Base-by-base conservation (phyloP, 1,140 invertebrate species). In the Drosophila nigromelanica region DNA sequence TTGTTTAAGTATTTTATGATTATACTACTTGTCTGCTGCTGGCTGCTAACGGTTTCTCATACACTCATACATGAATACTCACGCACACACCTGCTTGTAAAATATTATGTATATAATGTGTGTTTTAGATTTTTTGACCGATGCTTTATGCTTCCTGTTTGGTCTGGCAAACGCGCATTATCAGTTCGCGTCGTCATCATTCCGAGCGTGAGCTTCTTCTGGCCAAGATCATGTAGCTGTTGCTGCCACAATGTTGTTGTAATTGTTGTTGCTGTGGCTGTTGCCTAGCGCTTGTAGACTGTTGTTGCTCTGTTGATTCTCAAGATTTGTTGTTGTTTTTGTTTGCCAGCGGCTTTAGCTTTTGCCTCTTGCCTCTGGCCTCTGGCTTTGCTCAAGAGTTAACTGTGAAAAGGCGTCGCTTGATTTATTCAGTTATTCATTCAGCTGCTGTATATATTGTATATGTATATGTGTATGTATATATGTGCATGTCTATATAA, bases 1-100 rank as follows among this genome's bases (percentile, higher is more conserved):
- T 85, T 77, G 75, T 80, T 78, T 68, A 86, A 68, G 64, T 87
- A 87, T 87, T 86, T 82, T 87, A 87, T 87, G 67, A 82, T 86
- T 87, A 82, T 69, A 33, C 55, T 70, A 71, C 63, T 81, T 81
- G 76, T 66, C 62, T 76, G 50, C 73, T 78, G 45, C 72, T 75
- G 37, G 15, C 54, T 45, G 52, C 43, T 85, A 86, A 86, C 82
- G 82, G 82, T 81, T 78, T 35, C 8, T 48, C 42, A 55, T 51
- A 56, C 37, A 64, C 47, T 18, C 18, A 18, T 18, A 18, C 18
- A 18, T 18, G 18, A 18, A 18, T 18, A 60, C 47, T 52, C 15
- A 62, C 42, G 47, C 59, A 64, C 45, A 64, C 21, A 50, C 21
- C 3, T 33, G 33, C 33, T 35, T 35, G 33, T 35, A 24, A 56